Evolutionary conservation across 64 coral and sea anemone genomes (phyloP), one percentile per base, ranked within the genome.

Genomic region (Trachythela sp.): DNA sequence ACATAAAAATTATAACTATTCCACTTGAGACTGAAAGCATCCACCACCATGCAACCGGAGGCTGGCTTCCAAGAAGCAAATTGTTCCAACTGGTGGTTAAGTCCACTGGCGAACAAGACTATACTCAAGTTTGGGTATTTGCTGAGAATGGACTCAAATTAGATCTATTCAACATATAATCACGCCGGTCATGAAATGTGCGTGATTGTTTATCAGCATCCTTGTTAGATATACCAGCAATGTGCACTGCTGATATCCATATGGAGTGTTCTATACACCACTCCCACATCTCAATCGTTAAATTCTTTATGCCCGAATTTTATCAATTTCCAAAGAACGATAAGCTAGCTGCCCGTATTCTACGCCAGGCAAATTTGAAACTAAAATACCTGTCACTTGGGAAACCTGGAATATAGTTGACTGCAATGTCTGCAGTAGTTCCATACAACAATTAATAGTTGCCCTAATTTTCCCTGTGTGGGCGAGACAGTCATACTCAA

Each of bases 1-100:
- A 59, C 87, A 77, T 93, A 89, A 84, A 27, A 45, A 6, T 45
- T 45, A 45, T 45, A 45, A 45, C 4, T 6, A 45, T 45, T 45
- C 42, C 42, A 45, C 54, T 86, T 86, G 85, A 40, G 26, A 35
- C 5, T 22, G 14, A 68, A 68, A n/a, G 59, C 59, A 68, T 68
- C 59, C 3, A 68, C 18, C 20, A n/a, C 20, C 3, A 31, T 22
- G 18, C 6, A 68, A 8, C 30, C 20, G 18, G 59, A 14, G 18
- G 3, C 59, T n/a, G 59, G 59, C 42, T 45, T 45, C 42, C 10
- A 45, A 45, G 42, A 45, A 45, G 42, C 42, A 45, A 5, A 45
- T 45, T 10, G 42, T 45, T 3, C n/a, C 42, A 45, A 45, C 4
- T 10, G 42, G 42, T 45, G 42, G 42, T 68, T 68, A 31, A 68